Base-by-base conservation (phyloP, 2,888 invertebrate genomes). In the Homarus gammarus region DNA sequence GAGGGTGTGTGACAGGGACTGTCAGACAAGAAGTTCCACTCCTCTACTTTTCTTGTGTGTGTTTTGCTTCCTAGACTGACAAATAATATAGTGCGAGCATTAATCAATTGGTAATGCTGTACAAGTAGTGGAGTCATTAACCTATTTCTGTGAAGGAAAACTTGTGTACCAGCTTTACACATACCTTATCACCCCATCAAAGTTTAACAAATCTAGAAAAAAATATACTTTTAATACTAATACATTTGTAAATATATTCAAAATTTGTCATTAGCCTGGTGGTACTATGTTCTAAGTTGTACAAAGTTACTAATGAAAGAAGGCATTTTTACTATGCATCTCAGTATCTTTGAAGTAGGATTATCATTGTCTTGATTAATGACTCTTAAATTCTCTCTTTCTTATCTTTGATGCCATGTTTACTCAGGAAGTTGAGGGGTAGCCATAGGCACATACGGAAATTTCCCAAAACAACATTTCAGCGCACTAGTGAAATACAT, bases 11-110 rank as follows among this genome's bases (percentile, higher is more conserved):
- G 15, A 36, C 15, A 10, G 36, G 33, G 33, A 18, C 56, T 36
- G 56, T 56, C 56, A 78, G 56, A 56, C 33, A 33, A 56, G 33
- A 33, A 78, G 56, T 78, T 56, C 56, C 33, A 36, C 36, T 31
- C 44, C 27, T 78, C 38, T 36, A 78, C 78, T 56, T 56, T 56
- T 56, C 56, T 56, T 56, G 49, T 49, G 27, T 27, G 31, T 56
- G 78, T 78, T 78, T 78, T 33, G 78, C 78, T 78, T 78, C 38
- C 78, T 78, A 78, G 78, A 49, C 22, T 33, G 61, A 38, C 33
- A 56, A 56, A 36, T 78, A 15, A 18, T 0, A 18, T 18, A 18
- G 22, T 56, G 22, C 18, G 22, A 10, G 22, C 56, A 56, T 56
- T 56, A 56, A 56, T 56, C 12, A 56, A 18, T 56, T 22, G 18